phyloP scores from a whole-genome alignment of 2,797 vertebrate species.

The Typhlichthys subterraneus region DNA sequence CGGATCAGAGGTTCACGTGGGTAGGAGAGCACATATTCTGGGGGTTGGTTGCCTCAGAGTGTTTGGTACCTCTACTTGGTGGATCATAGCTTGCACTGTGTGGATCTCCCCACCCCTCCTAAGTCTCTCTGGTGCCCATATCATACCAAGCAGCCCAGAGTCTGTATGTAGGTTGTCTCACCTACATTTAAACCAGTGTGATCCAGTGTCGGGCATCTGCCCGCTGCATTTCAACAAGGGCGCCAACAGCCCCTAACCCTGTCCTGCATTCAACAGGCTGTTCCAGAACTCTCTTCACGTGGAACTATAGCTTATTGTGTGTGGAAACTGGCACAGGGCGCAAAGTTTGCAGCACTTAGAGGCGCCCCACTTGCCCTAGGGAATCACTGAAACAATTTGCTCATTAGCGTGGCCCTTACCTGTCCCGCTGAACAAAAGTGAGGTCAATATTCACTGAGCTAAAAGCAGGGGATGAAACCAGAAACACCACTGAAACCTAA shows the following conservation, averaged over 20 bases:
- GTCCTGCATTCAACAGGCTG: conserved; percentile 10
- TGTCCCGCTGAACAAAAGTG: background rate
- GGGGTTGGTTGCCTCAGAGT: background rate
- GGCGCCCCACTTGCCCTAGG: conserved; percentile 7
- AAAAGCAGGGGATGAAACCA: background rate
- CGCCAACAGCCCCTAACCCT: background rate
- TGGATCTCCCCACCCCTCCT: conserved; percentile 35
- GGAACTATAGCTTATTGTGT: conserved; percentile 47
- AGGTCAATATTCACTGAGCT: too few relatives aligned
- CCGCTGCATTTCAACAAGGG: conserved; percentile 7
- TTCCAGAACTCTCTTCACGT: conserved; percentile 4
- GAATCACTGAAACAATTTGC: conserved; percentile 12
- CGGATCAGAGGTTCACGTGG: conserved; percentile 31
- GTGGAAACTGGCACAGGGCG: conserved; percentile 44
- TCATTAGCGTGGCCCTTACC: background rate
- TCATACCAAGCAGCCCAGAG: conserved; percentile 13
- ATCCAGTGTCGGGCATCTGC: conserved; percentile 24
- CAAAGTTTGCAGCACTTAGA: conserved; percentile 16
- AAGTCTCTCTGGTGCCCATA: conserved; percentile 37
- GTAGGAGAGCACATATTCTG: background rate
- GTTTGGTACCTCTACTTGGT: conserved; percentile 23
- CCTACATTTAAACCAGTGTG: conserved; percentile 38
- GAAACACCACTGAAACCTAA: conserved; percentile 1
- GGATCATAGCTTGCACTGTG: conserved; percentile 21
- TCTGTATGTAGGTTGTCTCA: conserved; percentile 32